Base-by-base conservation (phyloP, 1,140 invertebrate species). In the Macrobrachium nipponense region DNA sequence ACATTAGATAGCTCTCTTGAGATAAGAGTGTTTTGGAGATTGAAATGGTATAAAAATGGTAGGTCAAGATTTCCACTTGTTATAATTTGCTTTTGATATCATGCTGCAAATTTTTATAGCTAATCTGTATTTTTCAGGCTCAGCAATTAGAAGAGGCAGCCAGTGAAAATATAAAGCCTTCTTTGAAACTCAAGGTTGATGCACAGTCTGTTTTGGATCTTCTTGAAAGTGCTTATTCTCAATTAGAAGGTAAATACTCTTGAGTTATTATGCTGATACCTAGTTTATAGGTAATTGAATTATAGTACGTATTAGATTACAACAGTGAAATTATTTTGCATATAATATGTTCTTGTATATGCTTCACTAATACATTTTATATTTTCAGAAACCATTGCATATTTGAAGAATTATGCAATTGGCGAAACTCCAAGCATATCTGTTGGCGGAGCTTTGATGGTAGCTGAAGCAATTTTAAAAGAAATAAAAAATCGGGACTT, bases 371-470 rank as follows among this genome's bases (percentile, higher is more conserved):
- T 44, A 14, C 10, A 2, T 18, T 59, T 44, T 20, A 51, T 60
- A 23, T 70, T 20, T 20, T 61, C 68, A 91, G 90, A 90, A 60
- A 88, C 90, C 27, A 83, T 91, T 15, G 88, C 89, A 10, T 87
- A 90, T 75, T 84, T 91, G 61, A 89, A 89, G 62, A 90, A 90
- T 70, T 91, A 91, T 82, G 90, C 90, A 11, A 90, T 90, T 70
- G 90, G 89, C 3, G 90, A 90, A 76, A 88, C 88, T 15, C 82
- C 88, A 11, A 87, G 75, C 62, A 89, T 89, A 11, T 88, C 86
- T 17, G 60, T 90, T 7, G 80, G 73, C 18, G 76, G 43, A 17
- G 89, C 87, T 0, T 77, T 90, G 79, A 27, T 75, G 68, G 88
- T 89, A 77, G 89, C 89, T 5, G 81, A 89, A 43, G 85, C 81